A percentile compares a stretch with the other conserved stretches of the same genome.
Conservation (phyloP, 2,797 vertebrate genomes). For the Alfaro cultratus region DNA sequence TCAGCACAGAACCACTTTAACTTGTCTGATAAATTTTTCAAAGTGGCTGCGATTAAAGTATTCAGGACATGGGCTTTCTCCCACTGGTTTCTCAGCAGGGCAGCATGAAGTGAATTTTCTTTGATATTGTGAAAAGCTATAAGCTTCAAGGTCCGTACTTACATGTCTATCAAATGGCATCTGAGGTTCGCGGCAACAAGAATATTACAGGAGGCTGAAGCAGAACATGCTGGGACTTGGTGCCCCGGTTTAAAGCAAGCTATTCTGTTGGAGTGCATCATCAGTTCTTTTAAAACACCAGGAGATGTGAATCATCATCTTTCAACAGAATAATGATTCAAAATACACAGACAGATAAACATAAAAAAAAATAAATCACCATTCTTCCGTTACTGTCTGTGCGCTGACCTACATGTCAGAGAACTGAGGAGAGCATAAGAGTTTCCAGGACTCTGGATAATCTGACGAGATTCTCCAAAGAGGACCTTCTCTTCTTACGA, state of each 20-base stretch:
- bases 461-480: background rate
- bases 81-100: constrained; percentile 30
- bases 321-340: background rate
- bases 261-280: background rate
- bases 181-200: constrained; percentile 30
- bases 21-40: constrained; percentile 47
- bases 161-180: constrained; percentile 40
- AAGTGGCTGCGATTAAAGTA: constrained; percentile 35
- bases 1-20: constrained; percentile 31
- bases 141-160: constrained; percentile 38
- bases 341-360: background rate
- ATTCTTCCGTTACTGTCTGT: background rate
- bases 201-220: constrained; percentile 39
- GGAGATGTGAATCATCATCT: background rate
- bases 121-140: constrained; percentile 27
- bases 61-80: constrained; percentile 7
- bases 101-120: constrained; percentile 41
- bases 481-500: background rate
- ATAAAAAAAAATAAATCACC: background rate
- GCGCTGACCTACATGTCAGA: background rate
- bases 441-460: background rate
- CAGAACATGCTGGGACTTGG: constrained; percentile 33
- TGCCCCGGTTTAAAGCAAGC: background rate
- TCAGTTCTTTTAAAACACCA: too few relatives aligned
- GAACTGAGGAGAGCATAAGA: background rate